Conservation (phyloP, 2,888 invertebrate genomes). For the Hirtodrosophila confusa region DNA sequence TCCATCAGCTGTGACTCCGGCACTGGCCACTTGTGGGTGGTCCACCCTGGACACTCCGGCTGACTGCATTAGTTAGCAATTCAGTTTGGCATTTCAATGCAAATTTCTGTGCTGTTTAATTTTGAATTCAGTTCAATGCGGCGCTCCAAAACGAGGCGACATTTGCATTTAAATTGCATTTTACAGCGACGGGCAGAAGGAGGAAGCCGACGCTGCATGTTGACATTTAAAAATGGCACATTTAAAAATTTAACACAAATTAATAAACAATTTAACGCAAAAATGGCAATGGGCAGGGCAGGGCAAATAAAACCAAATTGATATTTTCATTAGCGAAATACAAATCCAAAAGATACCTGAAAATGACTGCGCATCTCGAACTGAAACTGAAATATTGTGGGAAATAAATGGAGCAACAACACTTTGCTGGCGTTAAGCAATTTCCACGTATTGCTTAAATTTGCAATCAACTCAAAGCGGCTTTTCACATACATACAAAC, state of each 20-base stretch:
- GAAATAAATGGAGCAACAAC: background rate
- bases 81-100: constrained; percentile 67
- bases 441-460: constrained; percentile 66
- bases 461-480: constrained; percentile 58
- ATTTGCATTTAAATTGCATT: constrained; percentile 76
- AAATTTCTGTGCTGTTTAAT: constrained; percentile 68
- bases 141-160: constrained; percentile 11
- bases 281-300: constrained; percentile 8
- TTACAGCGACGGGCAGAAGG: constrained; percentile 13
- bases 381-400: constrained; percentile 15
- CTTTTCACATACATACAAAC: constrained; percentile 36
- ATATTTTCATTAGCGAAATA: constrained; percentile 32
- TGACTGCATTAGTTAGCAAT: constrained; percentile 66
- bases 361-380: background rate
- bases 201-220: background rate
- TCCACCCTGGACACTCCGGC: constrained; percentile 4
- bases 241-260: constrained; percentile 29
- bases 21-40: constrained; percentile 35
- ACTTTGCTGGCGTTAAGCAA: constrained; percentile 51
- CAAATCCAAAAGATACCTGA: background rate
- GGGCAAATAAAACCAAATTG: constrained; percentile 20
- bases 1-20: constrained; percentile 11
- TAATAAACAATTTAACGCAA: constrained; percentile 32
- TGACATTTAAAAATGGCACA: constrained; percentile 28
- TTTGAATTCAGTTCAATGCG: constrained; percentile 65